phyloP scores from a whole-genome alignment of 2,113 vertebrate species.

The Gnathonemus echidnorhynchus region DNA sequence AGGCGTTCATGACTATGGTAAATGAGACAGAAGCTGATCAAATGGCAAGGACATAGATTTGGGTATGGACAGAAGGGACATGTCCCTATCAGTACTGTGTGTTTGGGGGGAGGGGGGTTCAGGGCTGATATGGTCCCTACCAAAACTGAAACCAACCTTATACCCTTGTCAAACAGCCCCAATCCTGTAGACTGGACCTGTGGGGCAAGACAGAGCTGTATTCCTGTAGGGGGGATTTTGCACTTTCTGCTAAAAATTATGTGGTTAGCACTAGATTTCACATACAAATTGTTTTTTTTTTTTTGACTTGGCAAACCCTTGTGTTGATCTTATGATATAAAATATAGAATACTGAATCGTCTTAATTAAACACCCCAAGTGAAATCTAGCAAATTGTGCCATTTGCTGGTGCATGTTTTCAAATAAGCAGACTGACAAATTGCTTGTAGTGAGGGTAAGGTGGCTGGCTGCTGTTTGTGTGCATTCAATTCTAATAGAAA shows the following conservation, averaged over 20 bases:
- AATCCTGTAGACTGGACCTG: no score
- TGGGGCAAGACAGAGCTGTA: neutral
- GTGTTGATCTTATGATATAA: neutral
- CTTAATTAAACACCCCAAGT: neutral
- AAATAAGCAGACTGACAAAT: neutral
- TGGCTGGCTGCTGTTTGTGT: neutral
- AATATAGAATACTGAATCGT: neutral
- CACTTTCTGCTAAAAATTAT: neutral
- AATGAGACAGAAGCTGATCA: neutral
- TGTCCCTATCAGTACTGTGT: neutral
- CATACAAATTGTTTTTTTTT: neutral
- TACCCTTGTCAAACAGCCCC: neutral
- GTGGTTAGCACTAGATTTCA: neutral
- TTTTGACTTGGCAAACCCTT: neutral
- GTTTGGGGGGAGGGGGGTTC: neutral
- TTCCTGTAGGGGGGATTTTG: neutral
- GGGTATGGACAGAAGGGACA: neutral
- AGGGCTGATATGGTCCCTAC: neutral
- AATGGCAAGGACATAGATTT: neutral
- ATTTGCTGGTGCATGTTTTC: neutral
- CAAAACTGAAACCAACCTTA: neutral
- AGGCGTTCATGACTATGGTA: neutral
- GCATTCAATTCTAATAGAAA: neutral
- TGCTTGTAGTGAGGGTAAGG: neutral
- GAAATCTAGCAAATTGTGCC: neutral